These are phyloP conservation scores for Leiothrix lutea DNA, from an alignment of 2,113 vertebrate species.

Conservation along the genomic window DNA sequence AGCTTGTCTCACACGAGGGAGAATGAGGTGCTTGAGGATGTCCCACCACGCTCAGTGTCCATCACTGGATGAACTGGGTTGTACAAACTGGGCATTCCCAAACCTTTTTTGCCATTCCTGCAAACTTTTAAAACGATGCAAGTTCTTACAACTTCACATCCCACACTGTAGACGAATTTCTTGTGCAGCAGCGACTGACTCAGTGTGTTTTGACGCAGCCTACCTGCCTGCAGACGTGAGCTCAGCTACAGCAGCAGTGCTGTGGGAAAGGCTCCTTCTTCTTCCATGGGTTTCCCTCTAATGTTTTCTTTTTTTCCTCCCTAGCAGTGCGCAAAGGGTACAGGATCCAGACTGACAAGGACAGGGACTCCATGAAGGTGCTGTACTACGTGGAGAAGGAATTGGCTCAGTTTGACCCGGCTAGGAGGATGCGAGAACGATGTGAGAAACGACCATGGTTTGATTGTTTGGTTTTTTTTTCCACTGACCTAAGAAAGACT, in stretches of 20 bases:
- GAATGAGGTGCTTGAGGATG: not conserved
- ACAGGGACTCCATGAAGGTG: slow-evolving; percentile 91
- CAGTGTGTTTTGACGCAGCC: slow-evolving; percentile 14
- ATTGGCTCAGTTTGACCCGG: slow-evolving; percentile 85
- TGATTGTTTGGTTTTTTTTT: not conserved
- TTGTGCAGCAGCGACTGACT: not conserved
- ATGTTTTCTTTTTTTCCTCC: not conserved
- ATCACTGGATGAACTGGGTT: not conserved
- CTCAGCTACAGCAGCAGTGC: not conserved
- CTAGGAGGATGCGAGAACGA: slow-evolving; percentile 84
- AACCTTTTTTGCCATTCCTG: not conserved
- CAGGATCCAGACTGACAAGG: slow-evolving; percentile 87
- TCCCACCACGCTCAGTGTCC: not conserved
- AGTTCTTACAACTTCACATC: slow-evolving; percentile 12
- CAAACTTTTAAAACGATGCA: not conserved
- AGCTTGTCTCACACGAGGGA: not conserved
- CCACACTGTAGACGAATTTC: not conserved
- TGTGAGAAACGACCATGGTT: slow-evolving; percentile 79
- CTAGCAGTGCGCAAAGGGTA: slow-evolving; percentile 86
- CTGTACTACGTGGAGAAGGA: slow-evolving; percentile 93
- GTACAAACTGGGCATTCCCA: not conserved
- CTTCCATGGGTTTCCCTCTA: not conserved
- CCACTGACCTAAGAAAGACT: not conserved
- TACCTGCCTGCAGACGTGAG: slow-evolving; percentile 11
- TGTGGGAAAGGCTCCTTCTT: not conserved